Base-by-base conservation (phyloP, 1,140 invertebrate genomes). In the Nephila pilipes region DNA sequence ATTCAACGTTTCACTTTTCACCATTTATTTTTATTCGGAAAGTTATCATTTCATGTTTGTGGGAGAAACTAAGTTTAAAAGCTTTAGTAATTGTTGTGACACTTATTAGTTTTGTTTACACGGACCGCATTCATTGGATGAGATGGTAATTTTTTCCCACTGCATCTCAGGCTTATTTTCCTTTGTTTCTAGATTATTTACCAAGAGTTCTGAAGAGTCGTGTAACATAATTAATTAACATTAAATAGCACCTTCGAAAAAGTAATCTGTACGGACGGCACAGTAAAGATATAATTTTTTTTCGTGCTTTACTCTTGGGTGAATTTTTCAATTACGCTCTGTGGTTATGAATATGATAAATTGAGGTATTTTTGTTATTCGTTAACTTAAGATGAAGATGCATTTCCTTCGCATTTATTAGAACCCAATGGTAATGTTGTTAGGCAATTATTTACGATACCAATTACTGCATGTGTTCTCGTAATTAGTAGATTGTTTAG, bases 81-180 rank as follows among this genome's bases (percentile, higher is more conserved):
- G 57, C 58, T 87, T 69, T 54, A 60, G 60, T 87, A 87, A 87
- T 87, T 87, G 85, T 87, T 87, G 69, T 87, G 85, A 87, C 85
- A 87, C 85, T 87, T 87, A 87, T 87, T 87, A 87, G 85, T 87
- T 87, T 87, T 65, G 85, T 65, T 87, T 87, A 87, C 85, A 87
- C 38, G 36, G 20, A 29, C 29, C 25, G 18, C 57, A 58, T n/a
- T 58, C 25, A n/a, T 63, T 38, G 58, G 85, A 65, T 87, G 22
- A 60, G 80, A 54, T 46, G 12, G 80, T 46, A 16, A 6, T 55
- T 81, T 81, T 81, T 81, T 55, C 38, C 46, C 10, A 12, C n/a
- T 55, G 46, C 80, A 54, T 46, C 18, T 18, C 38, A 8, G 58
- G 85, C 55, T 32, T 83, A 83, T 83, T 85, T 58, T 85, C 57